phyloP scores from a whole-genome alignment of 2,797 vertebrate genomes.

The Clamator glandarius region DNA sequence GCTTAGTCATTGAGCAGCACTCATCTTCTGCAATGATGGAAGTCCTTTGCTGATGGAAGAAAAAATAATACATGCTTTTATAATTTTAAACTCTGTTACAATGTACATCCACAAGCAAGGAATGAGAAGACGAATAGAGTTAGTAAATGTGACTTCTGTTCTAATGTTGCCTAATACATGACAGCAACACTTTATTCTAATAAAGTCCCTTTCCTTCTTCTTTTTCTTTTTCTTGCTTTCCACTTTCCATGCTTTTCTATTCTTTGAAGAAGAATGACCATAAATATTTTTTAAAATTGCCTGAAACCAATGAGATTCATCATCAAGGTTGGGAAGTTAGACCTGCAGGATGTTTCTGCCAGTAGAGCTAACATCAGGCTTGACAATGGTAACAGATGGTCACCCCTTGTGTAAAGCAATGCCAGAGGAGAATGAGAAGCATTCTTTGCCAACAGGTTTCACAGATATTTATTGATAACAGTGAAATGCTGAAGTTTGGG shows the following conservation, averaged over 20 bases:
- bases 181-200: background rate
- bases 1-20: background rate
- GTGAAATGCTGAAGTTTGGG: background rate
- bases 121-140: background rate
- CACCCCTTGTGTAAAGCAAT: background rate
- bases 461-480: slow-evolving; percentile 32
- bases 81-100: background rate
- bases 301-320: background rate
- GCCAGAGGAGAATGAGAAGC: background rate
- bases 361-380: background rate
- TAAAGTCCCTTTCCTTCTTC: background rate
- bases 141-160: background rate
- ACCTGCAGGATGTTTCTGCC: background rate
- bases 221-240: background rate
- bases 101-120: background rate
- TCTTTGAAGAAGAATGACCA: background rate
- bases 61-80: background rate
- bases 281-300: background rate
- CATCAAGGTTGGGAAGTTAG: background rate
- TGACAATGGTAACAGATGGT: slow-evolving; percentile 27
- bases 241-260: background rate
- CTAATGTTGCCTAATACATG: background rate
- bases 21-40: background rate
- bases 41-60: background rate
- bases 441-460: slow-evolving; percentile 26